Evolutionary conservation across 2,113 vertebrate genomes (phyloP).

Genomic region (Azemiops feae): DNA sequence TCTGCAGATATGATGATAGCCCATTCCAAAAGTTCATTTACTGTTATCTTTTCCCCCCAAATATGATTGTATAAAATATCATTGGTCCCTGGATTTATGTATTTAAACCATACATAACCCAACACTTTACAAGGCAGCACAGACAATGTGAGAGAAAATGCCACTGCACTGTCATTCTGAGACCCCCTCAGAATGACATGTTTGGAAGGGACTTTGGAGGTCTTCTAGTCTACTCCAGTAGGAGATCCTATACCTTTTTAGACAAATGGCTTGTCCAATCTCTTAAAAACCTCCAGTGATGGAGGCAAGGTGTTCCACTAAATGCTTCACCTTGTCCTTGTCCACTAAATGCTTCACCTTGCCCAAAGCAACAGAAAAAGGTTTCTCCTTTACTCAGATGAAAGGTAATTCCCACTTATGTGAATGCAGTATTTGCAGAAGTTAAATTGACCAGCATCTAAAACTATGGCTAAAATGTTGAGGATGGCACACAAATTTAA

Average conservation of each 20-base stretch:
- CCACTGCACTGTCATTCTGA: background rate
- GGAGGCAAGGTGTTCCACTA: background rate
- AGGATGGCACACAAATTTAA: fast-evolving
- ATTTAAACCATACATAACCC: background rate
- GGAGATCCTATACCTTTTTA: background rate
- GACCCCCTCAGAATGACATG: background rate
- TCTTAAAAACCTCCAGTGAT: background rate
- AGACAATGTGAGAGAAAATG: background rate
- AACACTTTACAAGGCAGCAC: background rate
- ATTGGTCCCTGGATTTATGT: background rate
- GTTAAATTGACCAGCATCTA: background rate
- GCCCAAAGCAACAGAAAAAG: background rate
- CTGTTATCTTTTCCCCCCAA: background rate
- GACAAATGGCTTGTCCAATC: background rate
- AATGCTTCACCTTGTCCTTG: background rate
- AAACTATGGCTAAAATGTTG: background rate
- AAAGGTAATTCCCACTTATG: background rate
- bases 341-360: background rate
- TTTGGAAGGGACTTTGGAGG: background rate
- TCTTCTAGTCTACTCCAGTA: background rate
- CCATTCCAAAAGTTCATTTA: background rate
- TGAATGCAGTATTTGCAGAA: background rate
- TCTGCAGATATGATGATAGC: background rate
- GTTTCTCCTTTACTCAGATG: background rate
- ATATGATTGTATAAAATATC: background rate